Percentiles rank a stretch among this genome's conserved stretches.
Evolutionary conservation across 2,888 invertebrate species (phyloP).

Genomic region (Acanthosepion esculentum): DNA sequence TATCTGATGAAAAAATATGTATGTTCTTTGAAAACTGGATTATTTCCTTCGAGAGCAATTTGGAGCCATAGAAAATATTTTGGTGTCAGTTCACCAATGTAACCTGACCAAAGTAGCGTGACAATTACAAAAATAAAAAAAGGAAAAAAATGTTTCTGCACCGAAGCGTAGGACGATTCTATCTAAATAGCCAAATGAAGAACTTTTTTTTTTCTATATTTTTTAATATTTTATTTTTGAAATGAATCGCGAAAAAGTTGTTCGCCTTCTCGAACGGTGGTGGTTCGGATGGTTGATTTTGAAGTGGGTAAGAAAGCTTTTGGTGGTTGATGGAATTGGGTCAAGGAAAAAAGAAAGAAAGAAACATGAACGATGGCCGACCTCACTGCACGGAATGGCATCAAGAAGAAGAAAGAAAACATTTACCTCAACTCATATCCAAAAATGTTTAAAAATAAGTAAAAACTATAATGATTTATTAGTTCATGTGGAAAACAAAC

Average conservation of each 20-base stretch:
- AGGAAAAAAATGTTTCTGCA: no score
- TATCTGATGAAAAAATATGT: no score
- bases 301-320: not conserved
- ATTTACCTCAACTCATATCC: not conserved
- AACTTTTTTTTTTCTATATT: not conserved
- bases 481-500: no score
- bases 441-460: not conserved
- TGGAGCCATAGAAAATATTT: no score
- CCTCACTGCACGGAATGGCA: not conserved
- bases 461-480: no score
- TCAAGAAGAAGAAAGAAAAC: not conserved
- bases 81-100: no score
- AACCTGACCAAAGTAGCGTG: no score
- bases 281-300: not conserved
- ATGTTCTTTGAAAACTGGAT: no score
- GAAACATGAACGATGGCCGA: not conserved
- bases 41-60: no score
- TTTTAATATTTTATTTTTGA: not conserved
- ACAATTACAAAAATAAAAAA: no score
- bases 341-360: not conserved
- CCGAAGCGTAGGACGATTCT: no score
- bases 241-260: not conserved
- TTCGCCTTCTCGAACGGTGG: not conserved
- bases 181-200: no score
- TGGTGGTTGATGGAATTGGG: not conserved